Base-by-base conservation (phyloP, 2,888 invertebrate species). In the Camponotus fellah region DNA sequence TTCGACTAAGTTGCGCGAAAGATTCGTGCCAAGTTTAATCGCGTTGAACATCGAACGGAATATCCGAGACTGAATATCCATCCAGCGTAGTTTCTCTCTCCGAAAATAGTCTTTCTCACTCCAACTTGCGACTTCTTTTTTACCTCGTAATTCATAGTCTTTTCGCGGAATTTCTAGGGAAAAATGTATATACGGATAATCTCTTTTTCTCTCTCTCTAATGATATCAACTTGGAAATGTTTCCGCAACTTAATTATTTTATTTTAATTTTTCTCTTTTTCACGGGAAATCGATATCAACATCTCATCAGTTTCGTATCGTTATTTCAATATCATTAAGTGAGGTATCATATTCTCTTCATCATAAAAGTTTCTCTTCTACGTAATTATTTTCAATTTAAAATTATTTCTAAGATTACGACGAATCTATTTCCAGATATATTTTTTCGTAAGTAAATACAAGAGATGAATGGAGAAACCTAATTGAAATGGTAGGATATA, bases 1-100 rank as follows among this genome's bases (percentile, higher is more conserved):
- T 46, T 69, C 46, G 43, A 69, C 58, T 43, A 80, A 80, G 72
- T 80, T 71, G 60, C 37, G 37, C 46, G 69, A 60, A 71, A 71
- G 21, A 71, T 14, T 40, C 40, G 26, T 53, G 68, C 40, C 60
- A 53, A 62, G 17, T 62, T 62, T 71, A 60, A 71, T 71, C 79
- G 72, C 17, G 26, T 37, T 62, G 60, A 60, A 49, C 46, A 37
- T 34, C 46, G 58, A 76, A 77, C 58, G 58, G 21, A 60, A 60
- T 53, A 53, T 53, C n/a, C 17, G 37, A 60, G 37, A 37, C 46
- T 49, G 34, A 12, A 60, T 46, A 69, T 68, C 56, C 32, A 77
- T n/a, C 58, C 14, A n/a, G 4, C 2, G 17, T 53, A 8, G 53
- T 5, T 56, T 56, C 21, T 49, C n/a, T 75, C 49, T 64, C 46